These are phyloP conservation scores for Latheticus oryzae DNA, from an alignment of 2,888 invertebrate genomes.

Conservation along the genomic window DNA sequence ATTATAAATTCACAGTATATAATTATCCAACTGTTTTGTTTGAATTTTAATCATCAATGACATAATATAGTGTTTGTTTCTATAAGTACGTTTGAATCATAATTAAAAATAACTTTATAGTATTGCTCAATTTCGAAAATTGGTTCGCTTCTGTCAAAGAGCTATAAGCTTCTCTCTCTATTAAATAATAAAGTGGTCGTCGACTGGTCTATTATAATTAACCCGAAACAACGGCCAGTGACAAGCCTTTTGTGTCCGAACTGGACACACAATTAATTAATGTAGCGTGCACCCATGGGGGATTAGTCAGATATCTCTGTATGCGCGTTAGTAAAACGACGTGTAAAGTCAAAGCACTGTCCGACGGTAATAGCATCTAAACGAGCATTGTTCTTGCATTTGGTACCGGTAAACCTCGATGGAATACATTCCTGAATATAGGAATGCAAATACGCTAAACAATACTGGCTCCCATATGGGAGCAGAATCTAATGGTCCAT, in stretches of 20 bases:
- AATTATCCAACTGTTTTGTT: too few species aligned
- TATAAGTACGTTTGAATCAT: too few species aligned
- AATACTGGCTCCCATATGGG: slow-evolving; percentile 33
- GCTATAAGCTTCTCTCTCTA: too few species aligned
- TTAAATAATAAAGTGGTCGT: slow-evolving; percentile 37
- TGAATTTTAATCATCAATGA: too few species aligned
- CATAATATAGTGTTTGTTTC: too few species aligned
- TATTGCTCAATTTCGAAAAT: too few species aligned
- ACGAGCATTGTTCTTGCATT: slow-evolving; percentile 39
- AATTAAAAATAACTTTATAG: too few species aligned
- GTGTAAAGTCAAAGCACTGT: slow-evolving; percentile 36
- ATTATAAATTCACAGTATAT: too few species aligned
- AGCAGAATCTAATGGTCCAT: slow-evolving; percentile 34
- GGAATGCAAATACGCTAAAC: slow-evolving; percentile 29
- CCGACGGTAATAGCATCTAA: slow-evolving; percentile 37
- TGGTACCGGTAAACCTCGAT: slow-evolving; percentile 7
- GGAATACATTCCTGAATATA: slow-evolving; percentile 20
- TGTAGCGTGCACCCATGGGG: slow-evolving; percentile 41
- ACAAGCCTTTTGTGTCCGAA: slow-evolving; percentile 41
- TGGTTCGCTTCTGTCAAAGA: too few species aligned
- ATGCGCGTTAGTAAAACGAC: slow-evolving; percentile 25
- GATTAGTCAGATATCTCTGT: slow-evolving; percentile 28
- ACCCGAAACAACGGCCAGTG: slow-evolving; percentile 38
- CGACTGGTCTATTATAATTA: slow-evolving; percentile 38
- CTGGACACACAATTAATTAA: slow-evolving; percentile 44